A percentile compares a stretch with the other conserved stretches of the same genome.
phyloP scores from a whole-genome alignment of 2,888 invertebrate genomes.

The Dryobota labecula region DNA sequence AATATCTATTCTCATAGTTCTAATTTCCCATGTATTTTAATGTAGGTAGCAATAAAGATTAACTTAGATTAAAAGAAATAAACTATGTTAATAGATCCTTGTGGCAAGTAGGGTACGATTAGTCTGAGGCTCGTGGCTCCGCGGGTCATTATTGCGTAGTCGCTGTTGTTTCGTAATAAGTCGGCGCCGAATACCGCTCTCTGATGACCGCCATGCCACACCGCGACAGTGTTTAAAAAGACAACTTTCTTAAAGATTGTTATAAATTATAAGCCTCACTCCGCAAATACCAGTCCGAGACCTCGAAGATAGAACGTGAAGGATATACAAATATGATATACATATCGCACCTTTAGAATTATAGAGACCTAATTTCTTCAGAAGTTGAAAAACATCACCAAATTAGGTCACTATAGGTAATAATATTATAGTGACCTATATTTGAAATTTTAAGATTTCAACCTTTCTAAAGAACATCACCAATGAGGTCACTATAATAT shows the following conservation, averaged over 20 bases:
- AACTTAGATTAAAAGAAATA: conserved; percentile 15
- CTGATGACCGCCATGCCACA: conserved; percentile 38
- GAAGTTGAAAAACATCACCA: too few relatives aligned
- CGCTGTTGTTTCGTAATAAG: conserved; percentile 68
- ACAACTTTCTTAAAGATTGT: conserved; percentile 37
- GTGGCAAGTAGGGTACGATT: conserved; percentile 52
- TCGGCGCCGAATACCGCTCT: conserved; percentile 59
- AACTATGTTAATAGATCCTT: conserved; percentile 54
- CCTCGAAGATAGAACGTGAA: neutral
- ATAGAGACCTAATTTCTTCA: too few relatives aligned
- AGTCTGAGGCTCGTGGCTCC: conserved; percentile 50
- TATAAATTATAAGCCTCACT: conserved; percentile 20
- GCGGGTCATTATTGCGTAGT: conserved; percentile 72
- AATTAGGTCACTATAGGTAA: too few relatives aligned
- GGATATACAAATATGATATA: too few relatives aligned
- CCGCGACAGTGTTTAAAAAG: conserved; percentile 42
- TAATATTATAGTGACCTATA: too few relatives aligned
- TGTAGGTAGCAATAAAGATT: neutral
- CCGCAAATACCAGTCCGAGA: neutral
- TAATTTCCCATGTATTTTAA: too few relatives aligned
- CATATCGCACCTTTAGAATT: too few relatives aligned
- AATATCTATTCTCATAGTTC: too few relatives aligned
- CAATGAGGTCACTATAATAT: too few relatives aligned
- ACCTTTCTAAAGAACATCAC: too few relatives aligned
- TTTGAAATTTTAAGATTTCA: too few relatives aligned